Base-by-base conservation (phyloP, 2,888 invertebrate genomes). In the Drosophila putrida region DNA sequence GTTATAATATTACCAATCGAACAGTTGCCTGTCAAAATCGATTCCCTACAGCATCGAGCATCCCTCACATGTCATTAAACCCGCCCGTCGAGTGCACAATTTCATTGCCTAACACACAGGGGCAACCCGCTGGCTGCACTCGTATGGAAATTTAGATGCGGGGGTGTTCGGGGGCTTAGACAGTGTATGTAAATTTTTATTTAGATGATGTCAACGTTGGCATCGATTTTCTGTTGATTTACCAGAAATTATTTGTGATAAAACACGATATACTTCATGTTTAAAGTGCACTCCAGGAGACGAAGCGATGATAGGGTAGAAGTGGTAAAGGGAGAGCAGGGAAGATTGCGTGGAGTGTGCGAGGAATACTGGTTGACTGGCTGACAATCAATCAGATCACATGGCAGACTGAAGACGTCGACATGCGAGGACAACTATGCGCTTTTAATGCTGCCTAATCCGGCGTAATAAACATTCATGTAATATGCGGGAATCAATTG, bases 211-310 rank as follows among this genome's bases (percentile, higher is more conserved):
- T 68, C 72, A 71, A 75, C 71, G 59, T 33, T 73, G 73, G 36
- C 82, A 90, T 90, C 89, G 90, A 90, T 90, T 88, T 89, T 77
- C 73, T 78, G 81, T 90, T 89, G 90, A 87, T 90, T 92, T 91
- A 86, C 87, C 87, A 85, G 83, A 84, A 89, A 90, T 91, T 87
- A 88, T 90, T 88, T 88, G 91, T 82, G 91, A 91, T 91, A 91
- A 92, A 91, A 90, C 91, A 91, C 91, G 91, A 66, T 90, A 89
- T 90, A 89, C 88, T 80, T 80, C 86, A 88, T 90, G 83, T 78
- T 91, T 78, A 75, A 83, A 90, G 90, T 88, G 84, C 82, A 82
- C 88, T 86, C 50, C 72, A 82, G 46, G 58, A 75, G 58, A 54
- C 53, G 71, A 49, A 64, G 55, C 72, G 53, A 39, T 60, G 64